Evolutionary conservation across 2,113 vertebrate species (phyloP), one percentile per base, ranked within the genome.

Genomic region (Amblyopsis rosae): DNA sequence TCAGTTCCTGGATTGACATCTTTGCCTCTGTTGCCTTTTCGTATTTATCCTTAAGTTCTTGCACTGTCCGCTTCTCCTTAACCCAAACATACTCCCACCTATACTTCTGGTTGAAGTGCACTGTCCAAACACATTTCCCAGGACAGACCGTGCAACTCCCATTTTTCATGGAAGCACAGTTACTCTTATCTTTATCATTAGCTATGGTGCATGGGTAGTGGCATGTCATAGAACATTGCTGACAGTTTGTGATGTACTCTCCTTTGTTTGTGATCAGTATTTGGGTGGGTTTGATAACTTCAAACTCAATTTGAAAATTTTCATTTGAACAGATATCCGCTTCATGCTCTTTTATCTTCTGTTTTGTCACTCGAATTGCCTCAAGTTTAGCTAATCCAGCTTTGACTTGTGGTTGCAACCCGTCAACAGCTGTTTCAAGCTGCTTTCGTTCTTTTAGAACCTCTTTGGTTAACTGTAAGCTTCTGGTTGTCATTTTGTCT

Each of bases 191-290:
- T 0, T 1, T 3, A 15, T 86, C 71, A 9, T 69, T 15, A 65
- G 54, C 49, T 47, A 79, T 71, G 1, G 1, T n/a, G 63, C 81
- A 86, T 4, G 79, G 76, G 45, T 83, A 73, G 61, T 88, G 86
- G 48, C 86, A 88, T 3, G 86, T 89, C 9, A 68, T 13, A 3
- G 49, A 66, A 76, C 87, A 88, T 11, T 65, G 67, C 35, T 82
- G 77, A 45, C 87, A 89, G 79, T 88, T 89, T 45, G 81, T 89
- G 1, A 83, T 70, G 63, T 45, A 83, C 9, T 58, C 68, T 60
- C 67, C 73, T 50, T 70, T 65, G 12, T 64, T 71, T 16, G 66
- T 69, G 45, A 79, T 67, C 47, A 10, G 1, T 60, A 17, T 62
- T 72, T 67, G 0, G 19, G 80, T 41, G 6, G 80, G 59, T 6